Base-by-base conservation (phyloP, 2,888 invertebrate genomes). In the Drosophila gaucha region DNA sequence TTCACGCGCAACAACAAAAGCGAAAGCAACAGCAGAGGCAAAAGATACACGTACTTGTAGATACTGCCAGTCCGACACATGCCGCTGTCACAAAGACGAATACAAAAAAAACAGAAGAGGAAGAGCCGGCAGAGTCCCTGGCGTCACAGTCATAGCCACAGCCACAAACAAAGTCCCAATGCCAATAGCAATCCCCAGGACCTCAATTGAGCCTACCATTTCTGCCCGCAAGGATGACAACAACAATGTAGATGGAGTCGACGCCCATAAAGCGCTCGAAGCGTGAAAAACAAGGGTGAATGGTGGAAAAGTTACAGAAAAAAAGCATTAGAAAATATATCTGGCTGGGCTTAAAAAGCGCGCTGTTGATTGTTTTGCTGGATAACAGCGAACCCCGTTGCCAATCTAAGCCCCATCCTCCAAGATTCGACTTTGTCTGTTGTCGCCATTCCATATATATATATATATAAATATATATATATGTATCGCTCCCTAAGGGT, bases 251-350 rank as follows among this genome's bases (percentile, higher is more conserved):
- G 12, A 35, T 22, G 35, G 30, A 44, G 49, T 70, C 31, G 76
- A 31, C 60, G 79, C 59, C 69, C 72, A 84, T 88, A 84, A 84
- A 88, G 59, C 78, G 83, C 88, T 86, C 72, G 85, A 80, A 88
- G 87, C 83, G 83, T 88, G 86, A 88, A 84, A 88, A 84, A 84
- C 87, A 86, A 88, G 88, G 88, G 88, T 86, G 88, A 88, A 83
- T 78, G 86, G 88, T 76, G 80, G 88, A 83, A 41, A 83, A 83
- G 82, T 88, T 88, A 86, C 88, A 83, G 88, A 86, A 83, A 86
- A 88, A 83, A 88, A 83, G 84, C 82, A 82, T 88, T 88, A 86
- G 80, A 88, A 82, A 88, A 83, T 83, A 80, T 83, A 83, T 83
- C 82, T 83, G 84, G 82, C 80, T 67, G 83, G 82, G 82, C 82